phyloP scores from a whole-genome alignment of 1,140 invertebrate genomes.

The Archivesica marissinica region DNA sequence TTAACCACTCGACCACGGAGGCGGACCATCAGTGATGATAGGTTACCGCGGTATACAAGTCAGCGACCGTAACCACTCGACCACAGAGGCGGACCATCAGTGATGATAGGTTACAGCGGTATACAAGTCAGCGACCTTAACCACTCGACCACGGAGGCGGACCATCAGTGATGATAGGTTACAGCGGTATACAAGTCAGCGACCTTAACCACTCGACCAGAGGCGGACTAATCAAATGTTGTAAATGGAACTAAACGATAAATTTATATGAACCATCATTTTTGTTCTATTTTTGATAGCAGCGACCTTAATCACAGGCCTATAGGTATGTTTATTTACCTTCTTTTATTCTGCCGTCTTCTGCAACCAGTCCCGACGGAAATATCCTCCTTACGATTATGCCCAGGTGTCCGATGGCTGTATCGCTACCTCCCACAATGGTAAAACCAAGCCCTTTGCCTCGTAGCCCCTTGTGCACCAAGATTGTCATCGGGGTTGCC shows the following conservation, averaged over 20 bases:
- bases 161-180: too few relatives aligned
- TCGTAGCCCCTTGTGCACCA: conserved; percentile 92
- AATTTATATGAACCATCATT: neutral
- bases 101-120: too few relatives aligned
- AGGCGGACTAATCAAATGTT: too few relatives aligned
- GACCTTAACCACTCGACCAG: too few relatives aligned
- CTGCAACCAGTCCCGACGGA: conserved; percentile 93
- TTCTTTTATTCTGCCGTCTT: conserved; percentile 92
- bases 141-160: too few relatives aligned
- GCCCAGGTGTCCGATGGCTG: conserved; percentile 94
- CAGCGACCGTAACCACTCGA: too few relatives aligned
- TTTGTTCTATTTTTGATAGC: neutral
- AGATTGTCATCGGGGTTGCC: conserved; percentile 85
- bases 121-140: too few relatives aligned
- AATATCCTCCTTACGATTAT: conserved; percentile 97
- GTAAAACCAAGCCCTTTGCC: conserved; percentile 95
- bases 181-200: too few relatives aligned
- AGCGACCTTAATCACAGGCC: neutral
- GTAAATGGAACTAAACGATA: neutral
- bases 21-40: too few relatives aligned
- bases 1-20: too few relatives aligned
- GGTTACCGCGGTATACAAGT: too few relatives aligned
- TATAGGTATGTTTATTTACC: conserved; percentile 85
- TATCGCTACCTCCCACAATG: conserved; percentile 95
- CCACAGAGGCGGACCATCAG: too few relatives aligned